phyloP scores from a whole-genome alignment of 2,113 vertebrate genomes.

The Pelecanoides urinatrix region DNA sequence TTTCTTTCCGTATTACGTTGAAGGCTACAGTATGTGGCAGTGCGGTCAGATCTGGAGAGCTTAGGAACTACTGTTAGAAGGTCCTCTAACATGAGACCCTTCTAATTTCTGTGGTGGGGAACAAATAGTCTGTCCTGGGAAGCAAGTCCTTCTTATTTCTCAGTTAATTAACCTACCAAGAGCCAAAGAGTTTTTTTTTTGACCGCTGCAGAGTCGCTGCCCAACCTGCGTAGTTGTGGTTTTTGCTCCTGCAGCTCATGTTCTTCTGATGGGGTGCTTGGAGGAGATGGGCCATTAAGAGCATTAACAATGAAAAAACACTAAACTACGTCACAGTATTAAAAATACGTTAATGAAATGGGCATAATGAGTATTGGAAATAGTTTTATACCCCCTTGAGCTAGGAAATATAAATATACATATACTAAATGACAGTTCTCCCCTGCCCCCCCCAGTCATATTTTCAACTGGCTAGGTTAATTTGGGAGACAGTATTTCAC shows the following conservation, averaged over 20 bases:
- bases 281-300: neutral
- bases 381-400: neutral
- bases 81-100: neutral
- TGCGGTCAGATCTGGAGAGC: neutral
- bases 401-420: neutral
- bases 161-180: neutral
- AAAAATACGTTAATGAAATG: neutral
- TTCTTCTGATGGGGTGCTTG: neutral
- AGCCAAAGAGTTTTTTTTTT: neutral
- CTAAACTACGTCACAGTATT: neutral
- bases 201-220: neutral
- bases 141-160: neutral
- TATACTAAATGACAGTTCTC: neutral
- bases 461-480: neutral
- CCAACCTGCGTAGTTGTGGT: accelerated
- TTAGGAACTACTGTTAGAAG: neutral
- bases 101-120: neutral
- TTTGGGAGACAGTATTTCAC: neutral
- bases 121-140: neutral
- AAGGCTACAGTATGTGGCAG: neutral
- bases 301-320: neutral
- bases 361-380: neutral
- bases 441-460: neutral
- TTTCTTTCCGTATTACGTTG: neutral
- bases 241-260: neutral